A percentile compares a stretch with the other conserved stretches of the same genome.
Evolutionary conservation across 2,113 vertebrate species (phyloP).

Genomic region (Crotalus viridis): DNA sequence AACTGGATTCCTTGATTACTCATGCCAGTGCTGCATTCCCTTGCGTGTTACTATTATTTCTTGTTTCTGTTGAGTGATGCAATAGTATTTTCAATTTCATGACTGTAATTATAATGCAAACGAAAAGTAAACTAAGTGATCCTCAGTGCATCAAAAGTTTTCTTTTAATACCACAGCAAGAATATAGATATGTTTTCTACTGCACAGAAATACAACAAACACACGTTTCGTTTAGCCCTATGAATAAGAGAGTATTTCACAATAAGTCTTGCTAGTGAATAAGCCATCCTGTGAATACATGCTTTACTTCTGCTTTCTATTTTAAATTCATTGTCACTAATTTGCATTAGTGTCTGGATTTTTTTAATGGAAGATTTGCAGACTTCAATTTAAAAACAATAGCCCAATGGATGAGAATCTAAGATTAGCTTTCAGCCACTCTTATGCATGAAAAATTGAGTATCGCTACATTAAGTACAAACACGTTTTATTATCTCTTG

Average conservation of each 20-base stretch:
- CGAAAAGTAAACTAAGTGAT: not conserved
- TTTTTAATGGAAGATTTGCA: not conserved
- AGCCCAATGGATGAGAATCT: not conserved
- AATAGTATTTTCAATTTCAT: not conserved
- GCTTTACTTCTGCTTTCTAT: not conserved
- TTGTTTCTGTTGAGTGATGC: not conserved
- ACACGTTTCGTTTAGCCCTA: not conserved
- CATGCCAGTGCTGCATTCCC: not conserved
- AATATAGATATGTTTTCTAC: not conserved
- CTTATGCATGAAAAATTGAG: not conserved
- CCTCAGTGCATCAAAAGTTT: not conserved
- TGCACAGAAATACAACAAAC: not conserved
- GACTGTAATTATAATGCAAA: not conserved
- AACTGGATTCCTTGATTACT: not conserved
- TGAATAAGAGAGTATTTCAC: not conserved
- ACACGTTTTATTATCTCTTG: not conserved
- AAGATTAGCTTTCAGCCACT: not conserved
- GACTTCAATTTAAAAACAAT: not conserved
- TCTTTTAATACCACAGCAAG: not conserved
- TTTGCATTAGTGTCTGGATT: not conserved
- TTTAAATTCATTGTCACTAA: not conserved
- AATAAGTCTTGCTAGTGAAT: not conserved
- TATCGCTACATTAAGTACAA: not conserved
- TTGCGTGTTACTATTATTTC: not conserved
- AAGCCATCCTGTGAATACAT: not conserved